Evolutionary conservation across 2,113 vertebrate species (phyloP).

Genomic region (Amphiprion percula): DNA sequence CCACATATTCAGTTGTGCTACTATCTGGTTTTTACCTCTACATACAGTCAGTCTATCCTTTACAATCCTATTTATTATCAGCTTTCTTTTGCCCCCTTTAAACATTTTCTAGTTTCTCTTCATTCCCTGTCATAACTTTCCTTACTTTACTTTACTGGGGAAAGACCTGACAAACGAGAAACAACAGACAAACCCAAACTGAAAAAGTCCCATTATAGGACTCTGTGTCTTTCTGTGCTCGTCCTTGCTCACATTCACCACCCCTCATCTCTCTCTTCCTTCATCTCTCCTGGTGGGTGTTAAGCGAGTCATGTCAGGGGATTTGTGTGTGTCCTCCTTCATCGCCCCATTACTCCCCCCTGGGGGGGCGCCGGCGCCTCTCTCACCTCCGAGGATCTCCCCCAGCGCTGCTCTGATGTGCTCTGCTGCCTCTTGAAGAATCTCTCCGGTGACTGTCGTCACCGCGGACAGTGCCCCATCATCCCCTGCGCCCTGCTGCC

Average conservation of each 20-base stretch:
- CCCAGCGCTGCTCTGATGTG: slow-evolving; percentile 91
- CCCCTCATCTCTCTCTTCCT: slow-evolving; percentile 84
- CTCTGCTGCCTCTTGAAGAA: slow-evolving; percentile 93
- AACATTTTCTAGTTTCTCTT: not conserved
- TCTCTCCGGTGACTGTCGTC: slow-evolving; percentile 89
- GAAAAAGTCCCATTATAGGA: slow-evolving; percentile 39
- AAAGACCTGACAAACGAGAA: slow-evolving; percentile 31
- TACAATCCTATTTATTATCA: not conserved
- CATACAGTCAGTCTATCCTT: not conserved
- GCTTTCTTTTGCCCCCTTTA: not conserved
- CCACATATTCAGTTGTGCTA: not conserved
- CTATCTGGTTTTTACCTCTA: not conserved
- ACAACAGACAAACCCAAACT: slow-evolving; percentile 26
- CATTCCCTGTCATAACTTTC: slow-evolving; percentile 5
- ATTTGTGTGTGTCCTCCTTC: slow-evolving; percentile 88
- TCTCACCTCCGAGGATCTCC: slow-evolving; percentile 95
- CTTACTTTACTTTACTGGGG: slow-evolving; percentile 3
- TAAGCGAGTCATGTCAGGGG: slow-evolving; percentile 93
- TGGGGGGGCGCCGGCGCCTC: slow-evolving; percentile 80
- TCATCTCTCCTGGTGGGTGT: slow-evolving; percentile 89
- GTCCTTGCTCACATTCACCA: slow-evolving; percentile 75
- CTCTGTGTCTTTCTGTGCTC: slow-evolving; percentile 37
- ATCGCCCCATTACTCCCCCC: slow-evolving; percentile 92
- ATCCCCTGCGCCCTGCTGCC: slow-evolving; percentile 79
- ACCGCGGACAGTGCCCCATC: slow-evolving; percentile 84